Conservation (phyloP, 2,797 vertebrate species). For the Macrochelys suwanniensis region DNA sequence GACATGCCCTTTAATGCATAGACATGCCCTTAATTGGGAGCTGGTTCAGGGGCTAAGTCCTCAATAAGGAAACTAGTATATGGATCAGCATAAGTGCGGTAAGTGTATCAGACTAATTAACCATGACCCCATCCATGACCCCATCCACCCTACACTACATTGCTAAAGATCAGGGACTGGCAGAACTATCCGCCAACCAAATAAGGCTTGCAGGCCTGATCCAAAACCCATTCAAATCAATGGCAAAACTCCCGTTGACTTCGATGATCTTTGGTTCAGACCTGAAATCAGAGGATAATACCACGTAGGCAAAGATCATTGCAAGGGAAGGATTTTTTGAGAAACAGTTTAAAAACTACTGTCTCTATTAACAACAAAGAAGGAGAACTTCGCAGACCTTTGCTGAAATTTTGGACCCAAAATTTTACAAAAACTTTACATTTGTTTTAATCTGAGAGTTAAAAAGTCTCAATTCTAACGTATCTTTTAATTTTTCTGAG, state of each 20-base stretch:
- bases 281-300: not conserved
- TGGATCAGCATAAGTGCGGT: conserved; percentile 53
- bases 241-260: conserved; percentile 35
- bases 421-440: not conserved
- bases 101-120: conserved; percentile 50
- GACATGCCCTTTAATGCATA: not conserved
- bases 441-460: not conserved
- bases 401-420: not conserved
- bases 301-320: conserved; percentile 1
- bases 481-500: conserved; percentile 23
- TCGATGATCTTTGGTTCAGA: not conserved
- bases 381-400: not conserved
- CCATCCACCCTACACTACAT: not conserved
- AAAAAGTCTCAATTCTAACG: not conserved
- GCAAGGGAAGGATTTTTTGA: conserved; percentile 20
- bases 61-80: conserved; percentile 55
- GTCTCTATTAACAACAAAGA: not conserved
- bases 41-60: not conserved
- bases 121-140: conserved; percentile 37
- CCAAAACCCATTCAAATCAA: conserved; percentile 49
- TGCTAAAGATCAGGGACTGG: not conserved
- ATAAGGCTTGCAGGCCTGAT: conserved; percentile 49
- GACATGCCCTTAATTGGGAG: not conserved
- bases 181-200: not conserved
- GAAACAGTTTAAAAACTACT: not conserved